phyloP scores from a whole-genome alignment of 2,113 vertebrate genomes.

The Forbesichthys papilliferus region DNA sequence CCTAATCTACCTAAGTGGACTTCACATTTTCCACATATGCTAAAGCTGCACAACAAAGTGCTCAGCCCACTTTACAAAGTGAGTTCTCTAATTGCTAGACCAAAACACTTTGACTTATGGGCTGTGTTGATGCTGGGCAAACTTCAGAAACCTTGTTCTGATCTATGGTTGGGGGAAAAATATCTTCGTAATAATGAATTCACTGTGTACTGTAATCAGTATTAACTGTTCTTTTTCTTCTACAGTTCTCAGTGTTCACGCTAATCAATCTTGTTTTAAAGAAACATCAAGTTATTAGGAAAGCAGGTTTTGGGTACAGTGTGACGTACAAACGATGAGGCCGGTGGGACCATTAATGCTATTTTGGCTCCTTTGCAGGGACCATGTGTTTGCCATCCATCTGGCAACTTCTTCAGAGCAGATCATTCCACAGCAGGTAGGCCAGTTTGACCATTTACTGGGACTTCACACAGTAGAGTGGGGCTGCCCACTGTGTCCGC shows the following conservation, averaged over 20 bases:
- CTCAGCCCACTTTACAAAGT: slow-evolving; percentile 21
- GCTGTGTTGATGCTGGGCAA: slow-evolving; percentile 29
- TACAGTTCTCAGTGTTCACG: too few species aligned
- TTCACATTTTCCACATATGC: slow-evolving; percentile 49
- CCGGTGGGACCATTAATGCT: slow-evolving; percentile 3
- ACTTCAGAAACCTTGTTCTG: not conserved
- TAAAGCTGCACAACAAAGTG: slow-evolving; percentile 24
- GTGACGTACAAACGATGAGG: not conserved
- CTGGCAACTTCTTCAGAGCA: slow-evolving; percentile 77
- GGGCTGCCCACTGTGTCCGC: too few species aligned
- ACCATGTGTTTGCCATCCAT: slow-evolving; percentile 89
- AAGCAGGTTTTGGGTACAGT: slow-evolving; percentile 4
- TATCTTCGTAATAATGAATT: not conserved
- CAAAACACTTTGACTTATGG: not conserved
- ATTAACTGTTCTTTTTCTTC: not conserved
- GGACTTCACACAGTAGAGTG: too few species aligned
- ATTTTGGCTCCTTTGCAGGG: slow-evolving; percentile 69
- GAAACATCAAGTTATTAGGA: not conserved
- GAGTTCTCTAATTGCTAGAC: slow-evolving; percentile 13
- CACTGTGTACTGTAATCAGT: not conserved
- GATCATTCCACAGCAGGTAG: slow-evolving; percentile 86
- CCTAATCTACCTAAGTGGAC: slow-evolving; percentile 42
- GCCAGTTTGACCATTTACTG: slow-evolving; percentile 15
- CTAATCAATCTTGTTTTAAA: too few species aligned
- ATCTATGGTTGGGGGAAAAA: too few species aligned